Base-by-base conservation (phyloP, 2,797 vertebrate genomes). In the Allobates femoralis region DNA sequence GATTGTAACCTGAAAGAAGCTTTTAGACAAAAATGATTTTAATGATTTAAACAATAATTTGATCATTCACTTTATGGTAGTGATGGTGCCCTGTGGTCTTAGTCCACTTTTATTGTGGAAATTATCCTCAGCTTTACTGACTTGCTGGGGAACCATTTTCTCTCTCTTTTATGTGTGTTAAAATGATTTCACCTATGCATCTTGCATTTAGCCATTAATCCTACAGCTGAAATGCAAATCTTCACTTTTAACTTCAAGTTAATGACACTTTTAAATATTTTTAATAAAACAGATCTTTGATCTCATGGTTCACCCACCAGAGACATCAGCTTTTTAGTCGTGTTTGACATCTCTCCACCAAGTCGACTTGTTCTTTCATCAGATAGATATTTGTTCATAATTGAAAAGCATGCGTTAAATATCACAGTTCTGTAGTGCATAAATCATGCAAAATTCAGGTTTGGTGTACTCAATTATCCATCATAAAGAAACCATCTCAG, bases 171-270 rank as follows among this genome's bases (percentile, higher is more conserved):
- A 67, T 82, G 12, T 71, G 16, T 15, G 34, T 92, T 79, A 89
- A 94, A 93, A 91, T 89, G 91, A 92, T 93, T 93, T 93, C 89
- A 90, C 91, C 90, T 91, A 87, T 89, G 90, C 85, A 92, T 90
- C 90, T 53, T 90, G 89, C 90, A 92, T 93, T 94, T 87, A 92
- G 88, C 93, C 92, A 93, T 94, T 94, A 93, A 93, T 94, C 93
- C 93, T 95, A 92, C 90, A 90, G 94, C 94, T 95, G 94, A 95
- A 94, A 95, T 94, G 94, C 91, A 95, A 94, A 95, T 94, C 92
- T 91, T 93, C 89, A 83, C 89, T 93, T 94, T 93, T 91, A 92
- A 87, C 88, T 88, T 86, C 90, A 89, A 92, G 89, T 90, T 92
- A 90, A 93, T 92, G 90, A 91, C 90, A 90, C 89, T n/a, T 92